Base-by-base conservation (phyloP, 2,888 invertebrate genomes). In the Drosophila birchii region DNA sequence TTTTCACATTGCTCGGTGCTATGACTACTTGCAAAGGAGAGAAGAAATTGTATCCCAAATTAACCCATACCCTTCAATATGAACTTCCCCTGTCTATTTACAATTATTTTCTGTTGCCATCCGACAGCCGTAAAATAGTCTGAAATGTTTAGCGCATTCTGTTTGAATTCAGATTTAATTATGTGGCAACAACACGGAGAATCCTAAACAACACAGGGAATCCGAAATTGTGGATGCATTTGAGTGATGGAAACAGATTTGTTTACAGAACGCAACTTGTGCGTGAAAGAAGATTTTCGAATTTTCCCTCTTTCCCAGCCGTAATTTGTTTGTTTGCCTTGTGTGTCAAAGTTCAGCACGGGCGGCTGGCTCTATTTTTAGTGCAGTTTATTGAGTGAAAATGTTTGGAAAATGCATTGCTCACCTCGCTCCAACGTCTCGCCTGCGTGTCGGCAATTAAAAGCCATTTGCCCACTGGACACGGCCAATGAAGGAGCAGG, bases 141-240 rank as follows among this genome's bases (percentile, higher is more conserved):
- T 70, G 71, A 89, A 87, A 81, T 89, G 88, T 87, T 89, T 81
- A 81, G 73, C 75, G 39, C 78, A 78, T 84, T 84, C 78, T 85
- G 85, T 85, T 89, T 85, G 78, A 84, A 78, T 90, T 88, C 76
- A 75, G 82, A 89, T 88, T 86, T 86, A 88, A 90, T 86, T 90
- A 88, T 84, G 85, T 90, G 85, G 89, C 89, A 89, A 85, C 90
- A 76, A 78, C 69, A 69, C 38, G 38, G 47, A 43, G 14, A 41
- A 56, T 54, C 34, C 49, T 18, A 63, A 47, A 32, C 57, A 56
- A 54, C 39, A 45, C 54, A 54, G 38, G 44, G 23, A 45, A 55
- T 55, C 34, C 61, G 41, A 43, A 53, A 47, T 45, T 36, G 36
- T 74, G 64, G 54, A 74, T 64, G 75, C 64, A 63, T 75, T 63